Evolutionary conservation across 2,888 invertebrate genomes (phyloP), one percentile per base, ranked within the genome.

Genomic region (Agrochola circellaris): DNA sequence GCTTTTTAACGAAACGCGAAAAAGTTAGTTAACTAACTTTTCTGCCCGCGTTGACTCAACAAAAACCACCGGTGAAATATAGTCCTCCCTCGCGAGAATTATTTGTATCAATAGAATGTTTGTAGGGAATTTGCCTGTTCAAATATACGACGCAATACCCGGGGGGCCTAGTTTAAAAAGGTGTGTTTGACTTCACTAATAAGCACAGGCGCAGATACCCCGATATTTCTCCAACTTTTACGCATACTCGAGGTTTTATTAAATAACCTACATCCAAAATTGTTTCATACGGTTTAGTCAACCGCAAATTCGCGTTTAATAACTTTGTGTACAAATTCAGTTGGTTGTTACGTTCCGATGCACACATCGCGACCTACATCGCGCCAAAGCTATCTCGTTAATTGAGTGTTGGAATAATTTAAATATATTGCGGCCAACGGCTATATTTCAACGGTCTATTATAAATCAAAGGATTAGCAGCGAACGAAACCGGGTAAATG

Each of bases 381-480:
- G 88, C 71, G 84, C 90, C 89, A 92, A 95, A 95, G 95, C 96
- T 93, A 96, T 96, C 93, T 90, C 91, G 96, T 95, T 96, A 96
- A 96, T 96, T 96, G 96, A 96, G 95, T 95, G 94, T 90, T 93
- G 89, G 95, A 94, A 95, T 96, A 96, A 96, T 96, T 96, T 95
- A 95, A 95, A 96, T 95, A 95, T 92, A 96, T 95, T 92, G 94
- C 95, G 93, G 93, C 93, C 94, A 91, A 88, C 90, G 92, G 95
- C 95, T 92, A 95, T 96, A 96, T 96, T 93, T 95, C 94, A 95
- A 82, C 91, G 89, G 93, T 91, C 91, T 94, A 93, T 94, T 95
- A 96, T 96, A 96, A 96, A 96, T 96, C 96, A 96, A 95, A 95
- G 96, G 96, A 96, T 96, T 96, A 96, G 93, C 88, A 90, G 88